A percentile compares a stretch with the other conserved stretches of the same genome.
phyloP scores from a whole-genome alignment of 2,113 vertebrate genomes.

The Bubalus kerabau region DNA sequence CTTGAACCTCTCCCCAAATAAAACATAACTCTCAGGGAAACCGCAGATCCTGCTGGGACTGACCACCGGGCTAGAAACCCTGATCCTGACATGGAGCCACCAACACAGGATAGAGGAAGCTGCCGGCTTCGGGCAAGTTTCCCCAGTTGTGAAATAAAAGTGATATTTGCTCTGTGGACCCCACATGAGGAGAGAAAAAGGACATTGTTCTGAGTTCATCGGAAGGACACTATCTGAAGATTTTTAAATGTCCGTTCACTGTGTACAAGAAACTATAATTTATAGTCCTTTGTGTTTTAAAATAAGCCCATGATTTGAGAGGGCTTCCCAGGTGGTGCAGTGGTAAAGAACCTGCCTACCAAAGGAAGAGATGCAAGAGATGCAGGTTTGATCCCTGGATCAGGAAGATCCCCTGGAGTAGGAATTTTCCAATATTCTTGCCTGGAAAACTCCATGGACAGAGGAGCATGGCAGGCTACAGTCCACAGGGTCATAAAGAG shows the following conservation, averaged over 20 bases:
- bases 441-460: neutral
- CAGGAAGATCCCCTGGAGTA: neutral
- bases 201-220: neutral
- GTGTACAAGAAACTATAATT: neutral
- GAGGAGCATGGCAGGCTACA: neutral
- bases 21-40: neutral
- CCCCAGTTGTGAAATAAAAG: neutral
- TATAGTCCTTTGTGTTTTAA: neutral
- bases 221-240: neutral
- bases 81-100: neutral
- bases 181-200: neutral
- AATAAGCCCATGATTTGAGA: conserved; percentile 5
- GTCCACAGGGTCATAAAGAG: neutral
- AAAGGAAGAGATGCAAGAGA: neutral
- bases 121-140: neutral
- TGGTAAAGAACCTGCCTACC: neutral
- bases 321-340: neutral
- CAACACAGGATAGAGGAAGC: neutral
- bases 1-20: neutral
- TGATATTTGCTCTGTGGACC: neutral
- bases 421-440: neutral
- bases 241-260: neutral
- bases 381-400: neutral
- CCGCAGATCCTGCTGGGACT: neutral
- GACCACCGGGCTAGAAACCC: neutral